phyloP scores from a whole-genome alignment of 2,797 vertebrate genomes.

The Pyrocephalus nanus region DNA sequence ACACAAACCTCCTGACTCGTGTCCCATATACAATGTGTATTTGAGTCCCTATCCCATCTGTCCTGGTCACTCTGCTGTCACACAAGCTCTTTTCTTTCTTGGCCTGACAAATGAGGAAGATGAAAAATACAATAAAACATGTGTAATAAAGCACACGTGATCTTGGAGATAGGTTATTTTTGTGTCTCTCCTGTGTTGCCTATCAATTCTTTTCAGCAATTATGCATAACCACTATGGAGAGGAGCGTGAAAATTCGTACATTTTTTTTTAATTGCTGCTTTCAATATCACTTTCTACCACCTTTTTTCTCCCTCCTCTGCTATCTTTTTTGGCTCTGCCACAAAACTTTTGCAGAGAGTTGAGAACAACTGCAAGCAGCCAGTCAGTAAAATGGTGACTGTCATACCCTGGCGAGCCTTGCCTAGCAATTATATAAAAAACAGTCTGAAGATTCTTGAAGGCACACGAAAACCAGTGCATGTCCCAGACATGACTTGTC shows the following conservation, averaged over 20 bases:
- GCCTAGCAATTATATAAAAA: neutral
- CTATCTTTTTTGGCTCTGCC: neutral
- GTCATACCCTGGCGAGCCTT: neutral
- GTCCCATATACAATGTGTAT: neutral
- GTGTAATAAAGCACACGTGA: rapidly evolving
- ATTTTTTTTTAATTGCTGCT: neutral
- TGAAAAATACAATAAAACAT: neutral
- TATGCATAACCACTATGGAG: neutral
- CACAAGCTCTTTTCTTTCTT: neutral
- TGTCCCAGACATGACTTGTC: neutral
- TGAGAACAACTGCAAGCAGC: neutral
- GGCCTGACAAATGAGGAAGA: neutral
- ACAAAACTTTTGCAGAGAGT: neutral
- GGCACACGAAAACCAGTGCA: neutral
- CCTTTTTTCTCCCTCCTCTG: neutral
- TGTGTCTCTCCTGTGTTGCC: neutral
- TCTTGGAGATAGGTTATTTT: neutral
- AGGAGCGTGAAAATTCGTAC: neutral
- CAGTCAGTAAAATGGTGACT: neutral
- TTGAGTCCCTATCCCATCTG: neutral
- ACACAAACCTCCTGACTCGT: neutral
- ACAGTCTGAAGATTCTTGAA: neutral
- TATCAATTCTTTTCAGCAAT: neutral
- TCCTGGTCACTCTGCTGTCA: neutral
- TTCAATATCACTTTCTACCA: neutral